A percentile compares a stretch with the other conserved stretches of the same genome.
Evolutionary conservation across 92 coral and sea anemone species (phyloP).

Genomic region (Chrysogorgia sp.): DNA sequence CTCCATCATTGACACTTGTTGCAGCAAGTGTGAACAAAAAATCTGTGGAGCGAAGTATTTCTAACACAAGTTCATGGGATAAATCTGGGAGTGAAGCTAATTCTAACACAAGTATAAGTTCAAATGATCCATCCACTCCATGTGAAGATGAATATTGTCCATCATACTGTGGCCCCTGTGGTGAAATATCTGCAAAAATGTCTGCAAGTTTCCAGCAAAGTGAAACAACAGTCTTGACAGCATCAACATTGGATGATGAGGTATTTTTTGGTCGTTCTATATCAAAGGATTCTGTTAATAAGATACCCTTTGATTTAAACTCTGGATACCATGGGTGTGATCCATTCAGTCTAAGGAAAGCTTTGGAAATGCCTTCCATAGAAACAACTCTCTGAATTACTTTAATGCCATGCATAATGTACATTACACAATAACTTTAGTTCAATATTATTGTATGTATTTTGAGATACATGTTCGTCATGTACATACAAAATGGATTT

Average conservation of each 20-base stretch:
- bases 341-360: constrained; percentile 31
- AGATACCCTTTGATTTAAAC: constrained; percentile 35
- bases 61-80: constrained; percentile 26
- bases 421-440: too few species aligned
- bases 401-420: too few species aligned
- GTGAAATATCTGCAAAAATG: constrained; percentile 28
- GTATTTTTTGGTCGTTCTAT: constrained; percentile 29
- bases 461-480: background rate
- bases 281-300: constrained; percentile 37
- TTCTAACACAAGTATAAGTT: constrained; percentile 39
- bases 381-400: constrained; percentile 40
- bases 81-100: constrained; percentile 21
- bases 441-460: too few species aligned
- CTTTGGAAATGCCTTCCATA: constrained; percentile 39
- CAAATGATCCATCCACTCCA: constrained; percentile 35
- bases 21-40: background rate
- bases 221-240: constrained; percentile 35
- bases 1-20: background rate
- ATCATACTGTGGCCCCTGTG: constrained; percentile 33
- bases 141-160: constrained; percentile 36
- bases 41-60: constrained; percentile 5
- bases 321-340: constrained; percentile 40
- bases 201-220: constrained; percentile 38
- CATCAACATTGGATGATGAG: constrained; percentile 21
- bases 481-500: background rate